A percentile compares a stretch with the other conserved stretches of the same genome.
phyloP scores from a whole-genome alignment of 2,113 vertebrate genomes.

The Thryonomys swinderianus region DNA sequence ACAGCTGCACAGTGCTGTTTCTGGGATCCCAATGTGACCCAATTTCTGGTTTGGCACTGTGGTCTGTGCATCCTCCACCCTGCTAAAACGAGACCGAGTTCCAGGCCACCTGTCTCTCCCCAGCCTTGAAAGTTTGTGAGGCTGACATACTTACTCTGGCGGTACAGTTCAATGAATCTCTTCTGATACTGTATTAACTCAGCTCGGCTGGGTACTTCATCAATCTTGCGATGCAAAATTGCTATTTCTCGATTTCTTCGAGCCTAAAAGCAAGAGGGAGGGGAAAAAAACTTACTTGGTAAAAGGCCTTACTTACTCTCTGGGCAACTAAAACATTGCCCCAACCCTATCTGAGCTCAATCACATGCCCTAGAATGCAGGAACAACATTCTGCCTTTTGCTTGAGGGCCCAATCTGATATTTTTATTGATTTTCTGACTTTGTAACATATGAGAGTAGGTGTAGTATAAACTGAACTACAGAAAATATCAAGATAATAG shows the following conservation, averaged over 20 bases:
- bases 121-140: slow-evolving; percentile 57
- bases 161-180: slow-evolving; percentile 98
- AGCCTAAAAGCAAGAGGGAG: slow-evolving; percentile 87
- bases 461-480: not conserved
- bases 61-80: not conserved
- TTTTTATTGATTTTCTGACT: not conserved
- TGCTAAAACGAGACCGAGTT: not conserved
- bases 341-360: not conserved
- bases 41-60: not conserved
- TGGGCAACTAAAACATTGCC: not conserved
- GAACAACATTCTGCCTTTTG: not conserved
- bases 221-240: slow-evolving; percentile 97
- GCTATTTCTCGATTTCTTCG: slow-evolving; percentile 98
- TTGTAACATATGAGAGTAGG: not conserved
- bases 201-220: slow-evolving; percentile 97
- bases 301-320: not conserved
- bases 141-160: slow-evolving; percentile 92
- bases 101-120: not conserved
- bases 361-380: not conserved
- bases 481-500: not conserved
- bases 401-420: not conserved
- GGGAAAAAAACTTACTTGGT: not conserved
- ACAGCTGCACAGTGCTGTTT: not conserved
- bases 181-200: slow-evolving; percentile 99
- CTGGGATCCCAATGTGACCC: fast-evolving